Percentiles rank a stretch among this genome's conserved stretches.
phyloP scores from a whole-genome alignment of 2,797 vertebrate species.

The Vultur gryphus region DNA sequence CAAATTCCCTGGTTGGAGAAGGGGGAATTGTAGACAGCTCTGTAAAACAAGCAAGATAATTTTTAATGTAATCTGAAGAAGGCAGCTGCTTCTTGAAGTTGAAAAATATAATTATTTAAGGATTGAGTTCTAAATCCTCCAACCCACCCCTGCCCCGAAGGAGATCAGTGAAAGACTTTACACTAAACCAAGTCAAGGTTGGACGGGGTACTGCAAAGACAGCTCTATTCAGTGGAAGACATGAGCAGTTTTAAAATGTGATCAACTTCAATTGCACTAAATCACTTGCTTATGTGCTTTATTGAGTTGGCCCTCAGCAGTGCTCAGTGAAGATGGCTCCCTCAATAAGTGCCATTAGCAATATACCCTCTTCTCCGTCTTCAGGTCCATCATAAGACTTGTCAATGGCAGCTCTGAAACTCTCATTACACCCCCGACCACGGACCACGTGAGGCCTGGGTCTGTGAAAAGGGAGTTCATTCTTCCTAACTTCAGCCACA shows the following conservation, averaged over 20 bases:
- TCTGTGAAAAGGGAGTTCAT: constrained; percentile 89
- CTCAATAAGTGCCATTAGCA: background rate
- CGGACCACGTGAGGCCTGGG: constrained; percentile 91
- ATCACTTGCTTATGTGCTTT: background rate
- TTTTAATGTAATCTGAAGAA: constrained; percentile 58
- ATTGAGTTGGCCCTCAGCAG: background rate
- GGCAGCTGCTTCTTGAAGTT: constrained; percentile 48
- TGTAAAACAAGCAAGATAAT: constrained; percentile 48
- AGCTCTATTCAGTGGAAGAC: background rate
- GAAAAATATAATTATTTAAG: constrained; percentile 56
- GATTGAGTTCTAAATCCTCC: constrained; percentile 45
- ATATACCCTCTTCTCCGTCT: constrained; percentile 85
- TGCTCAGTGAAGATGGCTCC: background rate
- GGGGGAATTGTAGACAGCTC: constrained; percentile 5
- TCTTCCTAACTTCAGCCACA: constrained; percentile 89
- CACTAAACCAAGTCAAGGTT: constrained; percentile 18
- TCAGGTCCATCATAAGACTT: constrained; percentile 94
- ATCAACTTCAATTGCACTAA: background rate
- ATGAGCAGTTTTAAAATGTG: background rate
- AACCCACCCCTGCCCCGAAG: background rate
- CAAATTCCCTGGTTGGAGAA: constrained; percentile 37
- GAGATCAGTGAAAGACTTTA: constrained; percentile 45
- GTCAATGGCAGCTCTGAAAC: constrained; percentile 95
- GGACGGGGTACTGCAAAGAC: background rate
- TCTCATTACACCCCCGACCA: constrained; percentile 95